Evolutionary conservation across 1,140 invertebrate genomes (phyloP), one percentile per base, ranked within the genome.

Genomic region (Dreissena rostriformis): DNA sequence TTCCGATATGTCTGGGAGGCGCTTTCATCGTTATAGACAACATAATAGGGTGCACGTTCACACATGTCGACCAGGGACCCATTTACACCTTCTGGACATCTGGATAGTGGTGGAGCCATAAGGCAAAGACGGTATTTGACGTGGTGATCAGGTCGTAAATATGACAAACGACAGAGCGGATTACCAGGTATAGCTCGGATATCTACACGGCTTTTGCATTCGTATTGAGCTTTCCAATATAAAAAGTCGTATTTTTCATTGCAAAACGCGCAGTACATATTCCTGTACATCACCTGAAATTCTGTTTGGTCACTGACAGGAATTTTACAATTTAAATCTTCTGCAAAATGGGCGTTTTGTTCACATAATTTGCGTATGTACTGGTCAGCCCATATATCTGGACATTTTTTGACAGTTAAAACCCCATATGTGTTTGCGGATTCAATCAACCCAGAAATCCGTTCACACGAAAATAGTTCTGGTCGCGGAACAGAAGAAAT

Each of bases 201-300:
- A 19, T 70, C 17, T 29, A 28, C 2, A 28, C 1, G 17, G 1
- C 24, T 22, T 29, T 29, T 24, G 67, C 67, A 70, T 28, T 70
- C 39, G 10, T 24, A 24, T 28, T 70, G 19, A 6, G 49, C 70
- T 19, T 72, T 72, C 70, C 26, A 49, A 52, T 51, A 72, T 19
- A 19, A 49, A 52, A 49, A 72, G 19, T 72, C 19, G 17, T 72
- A 51, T 19, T 49, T 29, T 17, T 49, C 19, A 19, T 72, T 72
- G 52, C 70, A 72, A 49, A 26, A 72, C 2, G 70, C 70, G 52
- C 70, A 72, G 70, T 49, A 72, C 70, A 72, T 72, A 72, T 72
- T 72, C 39, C 52, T 72, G 39, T 72, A 72, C 17, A 49, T 49
- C 29, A 72, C 26, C 10, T 72, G 39, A 14, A 15, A 19, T 52